Conservation (phyloP, 2,888 invertebrate genomes). For the Epirrhoe tristata region DNA sequence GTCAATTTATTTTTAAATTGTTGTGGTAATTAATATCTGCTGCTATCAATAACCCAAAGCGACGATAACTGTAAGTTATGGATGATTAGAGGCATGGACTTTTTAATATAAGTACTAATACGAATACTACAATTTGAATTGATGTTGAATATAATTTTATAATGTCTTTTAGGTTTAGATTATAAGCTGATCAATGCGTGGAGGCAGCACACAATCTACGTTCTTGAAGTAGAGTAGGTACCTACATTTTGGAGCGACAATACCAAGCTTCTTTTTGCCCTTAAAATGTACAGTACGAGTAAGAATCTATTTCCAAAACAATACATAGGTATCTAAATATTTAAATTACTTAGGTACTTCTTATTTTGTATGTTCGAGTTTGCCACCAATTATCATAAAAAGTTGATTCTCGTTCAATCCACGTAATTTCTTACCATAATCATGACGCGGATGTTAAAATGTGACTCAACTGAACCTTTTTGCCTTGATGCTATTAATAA, state of each 20-base stretch:
- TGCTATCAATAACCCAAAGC: background rate
- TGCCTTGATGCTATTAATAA: conserved; percentile 46
- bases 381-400: conserved; percentile 25
- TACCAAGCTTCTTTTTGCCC: no score
- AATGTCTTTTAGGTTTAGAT: no score
- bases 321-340: background rate
- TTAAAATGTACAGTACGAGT: no score
- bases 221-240: no score
- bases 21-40: background rate
- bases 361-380: background rate
- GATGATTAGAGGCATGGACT: no score
- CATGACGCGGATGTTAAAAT: conserved; percentile 25
- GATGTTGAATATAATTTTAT: no score
- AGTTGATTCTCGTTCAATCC: conserved; percentile 21
- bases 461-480: conserved; percentile 42
- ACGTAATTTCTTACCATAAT: conserved; percentile 24
- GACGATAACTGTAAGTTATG: background rate
- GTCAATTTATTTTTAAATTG: background rate
- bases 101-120: no score
- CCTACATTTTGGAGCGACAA: no score
- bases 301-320: background rate
- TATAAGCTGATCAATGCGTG: no score
- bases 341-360: background rate
- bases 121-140: no score
- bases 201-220: no score